Evolutionary conservation across 2,888 invertebrate species (phyloP).

Genomic region (Cosmopolites sordidus): DNA sequence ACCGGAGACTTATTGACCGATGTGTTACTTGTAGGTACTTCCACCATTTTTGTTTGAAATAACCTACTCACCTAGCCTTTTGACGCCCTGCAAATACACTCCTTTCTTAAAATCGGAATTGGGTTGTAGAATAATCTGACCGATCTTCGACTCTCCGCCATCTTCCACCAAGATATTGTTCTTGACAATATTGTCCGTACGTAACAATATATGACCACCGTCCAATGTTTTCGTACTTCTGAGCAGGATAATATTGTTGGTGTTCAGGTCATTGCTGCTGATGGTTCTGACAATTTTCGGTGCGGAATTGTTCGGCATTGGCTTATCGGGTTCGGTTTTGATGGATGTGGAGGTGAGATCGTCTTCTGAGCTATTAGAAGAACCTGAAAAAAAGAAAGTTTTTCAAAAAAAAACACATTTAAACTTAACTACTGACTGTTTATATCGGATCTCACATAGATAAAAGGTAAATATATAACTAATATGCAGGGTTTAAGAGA

Average conservation of each 20-base stretch:
- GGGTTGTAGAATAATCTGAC: slow-evolving; percentile 46
- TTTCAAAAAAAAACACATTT: no score
- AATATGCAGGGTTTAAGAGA: no score
- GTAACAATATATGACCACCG: slow-evolving; percentile 42
- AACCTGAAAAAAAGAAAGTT: slow-evolving; percentile 12
- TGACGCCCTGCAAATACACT: slow-evolving; percentile 45
- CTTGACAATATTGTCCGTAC: slow-evolving; percentile 39
- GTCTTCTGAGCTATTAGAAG: slow-evolving; percentile 19
- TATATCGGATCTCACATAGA: no score
- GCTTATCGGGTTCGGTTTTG: slow-evolving; percentile 16
- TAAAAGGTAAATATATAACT: no score
- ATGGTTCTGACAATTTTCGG: slow-evolving; percentile 22
- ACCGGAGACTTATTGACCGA: no score
- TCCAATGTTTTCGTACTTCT: slow-evolving; percentile 41
- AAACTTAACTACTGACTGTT: no score
- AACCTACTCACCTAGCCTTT: slow-evolving; percentile 38
- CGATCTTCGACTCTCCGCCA: slow-evolving; percentile 38
- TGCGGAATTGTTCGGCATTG: slow-evolving; percentile 16
- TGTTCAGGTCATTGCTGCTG: slow-evolving; percentile 18
- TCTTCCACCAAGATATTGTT: slow-evolving; percentile 39
- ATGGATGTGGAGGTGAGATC: slow-evolving; percentile 13
- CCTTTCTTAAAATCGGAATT: slow-evolving; percentile 40
- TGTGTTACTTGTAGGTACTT: no score
- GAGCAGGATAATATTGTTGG: slow-evolving; percentile 43
- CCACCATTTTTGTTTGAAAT: no score